Evolutionary conservation across 2,113 vertebrate genomes (phyloP), one percentile per base, ranked within the genome.

Genomic region (Hippocampus guttulatus): DNA sequence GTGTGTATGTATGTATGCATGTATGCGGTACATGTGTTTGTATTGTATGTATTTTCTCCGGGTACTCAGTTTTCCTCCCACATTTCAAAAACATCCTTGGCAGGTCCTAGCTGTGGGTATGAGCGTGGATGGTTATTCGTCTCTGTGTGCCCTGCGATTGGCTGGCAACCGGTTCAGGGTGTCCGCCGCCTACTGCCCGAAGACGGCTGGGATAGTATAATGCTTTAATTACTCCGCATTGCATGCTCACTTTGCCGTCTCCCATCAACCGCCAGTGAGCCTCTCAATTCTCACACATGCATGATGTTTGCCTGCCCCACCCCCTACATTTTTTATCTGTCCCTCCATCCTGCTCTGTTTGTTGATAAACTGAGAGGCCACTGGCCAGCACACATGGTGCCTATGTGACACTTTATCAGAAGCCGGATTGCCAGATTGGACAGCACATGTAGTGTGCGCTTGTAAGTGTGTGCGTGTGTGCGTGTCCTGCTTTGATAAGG

Each of bases 341-440:
- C 81, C 73, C 73, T 75, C 84, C 86, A 87, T 81, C 88, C 88
- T 21, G 43, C 77, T 84, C 86, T 86, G 87, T 88, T 84, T 84
- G 85, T 88, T 87, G 90, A 89, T 89, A 84, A 90, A 85, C 82
- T 57, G 81, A 81, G 81, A 85, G 81, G 86, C 84, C 84, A 87
- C 76, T 87, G 85, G 84, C 88, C 85, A 77, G 87, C 84, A 69
- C 84, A 80, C 87, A 88, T 77, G 83, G 78, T 75, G 81, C 75
- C 88, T 85, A 88, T 91, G 89, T 91, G 89, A 89, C 85, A 84
- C 83, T 79, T 81, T 75, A 86, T 87, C 81, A 76, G 80, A 84
- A 90, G 88, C 88, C 87, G 84, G 86, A 89, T 82, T 84, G 82
- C 83, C 87, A 90, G 79, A 88, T 85, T 91, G 88, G 79, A 84